Percentiles rank a stretch among this genome's conserved stretches.
These are phyloP conservation scores for Atopsyche davidsoni DNA, from an alignment of 1,140 invertebrate genomes.

Conservation along the genomic window DNA sequence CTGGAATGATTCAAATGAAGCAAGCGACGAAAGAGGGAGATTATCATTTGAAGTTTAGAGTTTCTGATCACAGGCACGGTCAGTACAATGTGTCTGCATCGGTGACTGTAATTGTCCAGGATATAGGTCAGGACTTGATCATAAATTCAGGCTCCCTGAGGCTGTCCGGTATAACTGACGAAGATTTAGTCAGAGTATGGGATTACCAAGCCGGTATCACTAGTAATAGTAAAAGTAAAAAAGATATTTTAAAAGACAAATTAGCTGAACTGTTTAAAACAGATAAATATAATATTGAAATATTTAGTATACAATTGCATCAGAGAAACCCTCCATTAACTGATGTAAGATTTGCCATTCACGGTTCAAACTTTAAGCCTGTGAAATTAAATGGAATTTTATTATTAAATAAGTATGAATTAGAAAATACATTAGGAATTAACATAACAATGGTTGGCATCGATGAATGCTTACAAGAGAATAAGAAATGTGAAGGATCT, in stretches of 20 bases:
- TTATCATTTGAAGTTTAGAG: conserved; percentile 56
- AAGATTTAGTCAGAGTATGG: conserved; percentile 60
- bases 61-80: conserved; percentile 57
- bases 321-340: conserved; percentile 47
- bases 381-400: conserved; percentile 61
- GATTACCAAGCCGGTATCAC: conserved; percentile 32
- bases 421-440: conserved; percentile 57
- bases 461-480: conserved; percentile 59
- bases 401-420: conserved; percentile 54
- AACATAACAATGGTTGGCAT: conserved; percentile 66
- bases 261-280: conserved; percentile 50
- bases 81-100: conserved; percentile 51
- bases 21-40: conserved; percentile 53
- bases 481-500: conserved; percentile 57
- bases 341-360: conserved; percentile 61
- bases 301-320: conserved; percentile 58
- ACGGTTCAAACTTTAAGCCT: conserved; percentile 61
- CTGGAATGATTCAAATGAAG: conserved; percentile 60
- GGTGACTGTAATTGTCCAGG: conserved; percentile 55
- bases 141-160: conserved; percentile 62
- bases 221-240: conserved; percentile 40
- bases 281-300: conserved; percentile 55
- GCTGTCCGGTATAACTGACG: conserved; percentile 56
- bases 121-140: conserved; percentile 60
- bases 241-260: conserved; percentile 53